A percentile compares a stretch with the other conserved stretches of the same genome.
phyloP scores from a whole-genome alignment of 2,888 invertebrate species.

The Drosophila paranaensis region DNA sequence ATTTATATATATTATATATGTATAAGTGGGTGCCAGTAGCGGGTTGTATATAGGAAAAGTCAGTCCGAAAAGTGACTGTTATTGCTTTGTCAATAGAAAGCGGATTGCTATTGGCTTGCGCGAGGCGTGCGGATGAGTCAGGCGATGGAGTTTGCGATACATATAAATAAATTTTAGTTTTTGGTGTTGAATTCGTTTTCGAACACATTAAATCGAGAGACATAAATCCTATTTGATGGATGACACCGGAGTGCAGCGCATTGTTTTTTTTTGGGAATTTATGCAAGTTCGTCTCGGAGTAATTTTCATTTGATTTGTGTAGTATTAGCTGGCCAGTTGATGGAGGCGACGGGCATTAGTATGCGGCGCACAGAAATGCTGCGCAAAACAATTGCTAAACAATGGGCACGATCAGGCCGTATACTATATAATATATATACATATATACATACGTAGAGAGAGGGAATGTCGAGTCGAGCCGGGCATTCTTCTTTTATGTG shows the following conservation, averaged over 20 bases:
- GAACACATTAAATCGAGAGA: conserved; percentile 23
- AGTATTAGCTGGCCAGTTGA: conserved; percentile 36
- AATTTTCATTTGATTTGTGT: conserved; percentile 61
- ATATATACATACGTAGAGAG: conserved; percentile 12
- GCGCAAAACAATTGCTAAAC: conserved; percentile 71
- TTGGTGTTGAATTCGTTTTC: conserved; percentile 4
- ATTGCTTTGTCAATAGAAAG: conserved; percentile 64
- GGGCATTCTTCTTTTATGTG: conserved; percentile 61
- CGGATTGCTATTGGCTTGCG: conserved; percentile 35
- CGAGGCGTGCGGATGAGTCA: conserved; percentile 39
- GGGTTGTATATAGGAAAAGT: conserved; percentile 32
- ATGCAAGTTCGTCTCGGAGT: conserved; percentile 39
- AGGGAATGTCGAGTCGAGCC: conserved; percentile 20
- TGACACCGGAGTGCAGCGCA: conserved; percentile 50
- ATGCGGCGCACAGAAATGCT: conserved; percentile 66
- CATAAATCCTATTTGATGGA: conserved; percentile 68
- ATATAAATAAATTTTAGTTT: conserved; percentile 16
- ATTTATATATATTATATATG: not conserved
- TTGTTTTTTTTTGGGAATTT: conserved; percentile 38
- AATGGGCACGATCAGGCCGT: conserved; percentile 70
- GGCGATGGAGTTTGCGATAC: conserved; percentile 17
- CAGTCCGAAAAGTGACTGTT: conserved; percentile 16
- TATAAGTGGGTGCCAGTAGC: conserved; percentile 11
- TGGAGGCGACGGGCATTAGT: conserved; percentile 48
- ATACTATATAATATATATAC: conserved; percentile 36